These are phyloP conservation scores for Cephonodes hylas DNA, from an alignment of 2,888 invertebrate species.

Conservation along the genomic window DNA sequence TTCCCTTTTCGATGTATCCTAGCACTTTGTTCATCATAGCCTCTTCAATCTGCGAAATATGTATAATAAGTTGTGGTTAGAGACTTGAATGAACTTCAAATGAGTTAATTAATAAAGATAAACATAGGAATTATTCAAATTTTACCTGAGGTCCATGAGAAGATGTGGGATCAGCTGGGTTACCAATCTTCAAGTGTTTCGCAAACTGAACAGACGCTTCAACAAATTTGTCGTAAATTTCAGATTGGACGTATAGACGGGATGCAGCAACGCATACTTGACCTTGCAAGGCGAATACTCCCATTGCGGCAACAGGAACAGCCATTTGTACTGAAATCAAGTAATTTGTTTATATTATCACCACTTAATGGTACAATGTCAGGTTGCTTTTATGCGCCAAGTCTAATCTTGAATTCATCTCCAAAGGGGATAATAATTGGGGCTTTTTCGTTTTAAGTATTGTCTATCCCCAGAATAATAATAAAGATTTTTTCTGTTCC, in stretches of 20 bases:
- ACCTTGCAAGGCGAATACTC: slow-evolving; percentile 52
- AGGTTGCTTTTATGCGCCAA: too few species aligned
- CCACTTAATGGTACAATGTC: too few species aligned
- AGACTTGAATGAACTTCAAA: too few species aligned
- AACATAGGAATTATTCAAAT: too few species aligned
- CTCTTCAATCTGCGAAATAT: slow-evolving; percentile 84
- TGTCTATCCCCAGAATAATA: too few species aligned
- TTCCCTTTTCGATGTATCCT: slow-evolving; percentile 87
- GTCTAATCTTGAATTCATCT: too few species aligned
- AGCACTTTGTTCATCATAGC: slow-evolving; percentile 88
- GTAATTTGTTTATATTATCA: too few species aligned
- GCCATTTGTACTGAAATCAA: slow-evolving; percentile 51
- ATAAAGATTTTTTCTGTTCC: too few species aligned
- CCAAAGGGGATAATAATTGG: too few species aligned
- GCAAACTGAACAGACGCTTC: slow-evolving; percentile 85
- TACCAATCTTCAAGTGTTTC: slow-evolving; percentile 84
- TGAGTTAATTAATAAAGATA: too few species aligned
- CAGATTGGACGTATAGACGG: slow-evolving; percentile 55
- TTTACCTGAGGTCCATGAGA: slow-evolving; percentile 52
- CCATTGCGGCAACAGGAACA: slow-evolving; percentile 43
- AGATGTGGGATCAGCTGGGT: slow-evolving; percentile 36
- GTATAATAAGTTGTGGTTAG: too few species aligned
- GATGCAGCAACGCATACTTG: slow-evolving; percentile 60
- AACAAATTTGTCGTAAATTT: slow-evolving; percentile 91
- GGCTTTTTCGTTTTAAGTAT: too few species aligned